Evolutionary conservation across 1,140 invertebrate genomes (phyloP).

Genomic region (Heliconius himera): DNA sequence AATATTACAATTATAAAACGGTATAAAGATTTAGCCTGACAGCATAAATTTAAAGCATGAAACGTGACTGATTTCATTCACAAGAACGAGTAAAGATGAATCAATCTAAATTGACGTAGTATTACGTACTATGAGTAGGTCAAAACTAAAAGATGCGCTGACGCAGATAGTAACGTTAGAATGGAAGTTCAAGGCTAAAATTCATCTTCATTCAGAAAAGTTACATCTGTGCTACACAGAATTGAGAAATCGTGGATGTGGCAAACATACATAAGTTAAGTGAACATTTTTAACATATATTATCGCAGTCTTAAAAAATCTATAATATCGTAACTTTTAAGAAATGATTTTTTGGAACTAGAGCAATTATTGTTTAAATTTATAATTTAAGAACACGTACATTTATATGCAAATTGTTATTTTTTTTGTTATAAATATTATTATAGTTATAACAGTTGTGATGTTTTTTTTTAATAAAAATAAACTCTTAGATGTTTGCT

Average conservation of each 20-base stretch:
- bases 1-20: too few species aligned
- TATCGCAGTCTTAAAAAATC: too few species aligned
- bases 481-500: neutral
- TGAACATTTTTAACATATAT: too few species aligned
- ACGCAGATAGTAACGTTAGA: conserved; percentile 15
- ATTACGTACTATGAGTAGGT: conserved; percentile 17
- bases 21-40: too few species aligned
- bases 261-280: neutral
- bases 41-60: neutral
- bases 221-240: neutral
- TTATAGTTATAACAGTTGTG: too few species aligned
- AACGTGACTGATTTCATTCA: conserved; percentile 27
- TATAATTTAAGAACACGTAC: too few species aligned
- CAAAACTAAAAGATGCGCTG: conserved; percentile 17
- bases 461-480: too few species aligned
- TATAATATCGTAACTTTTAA: too few species aligned
- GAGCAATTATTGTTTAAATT: neutral
- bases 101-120: conserved; percentile 28
- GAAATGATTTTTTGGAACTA: neutral
- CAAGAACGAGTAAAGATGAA: conserved; percentile 8
- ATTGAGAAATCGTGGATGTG: neutral
- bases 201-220: conserved; percentile 8
- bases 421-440: too few species aligned
- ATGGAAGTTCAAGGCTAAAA: conserved; percentile 25
- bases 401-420: too few species aligned